Evolutionary conservation across 2,888 invertebrate species (phyloP).

Genomic region (Tinea pellionella): DNA sequence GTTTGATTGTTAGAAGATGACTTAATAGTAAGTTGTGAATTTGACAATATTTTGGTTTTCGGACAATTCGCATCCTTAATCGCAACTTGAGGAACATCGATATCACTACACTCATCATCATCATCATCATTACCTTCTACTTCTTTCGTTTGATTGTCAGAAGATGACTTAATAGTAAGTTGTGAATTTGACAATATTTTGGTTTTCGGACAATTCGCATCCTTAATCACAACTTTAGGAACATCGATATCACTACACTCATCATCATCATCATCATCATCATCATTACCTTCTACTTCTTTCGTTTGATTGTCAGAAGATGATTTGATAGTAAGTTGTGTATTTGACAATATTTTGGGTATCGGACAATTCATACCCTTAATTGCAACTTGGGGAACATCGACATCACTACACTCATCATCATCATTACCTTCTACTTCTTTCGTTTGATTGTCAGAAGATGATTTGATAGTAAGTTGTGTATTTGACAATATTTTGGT

Average conservation of each 20-base stretch:
- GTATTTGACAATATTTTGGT: background rate
- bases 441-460: background rate
- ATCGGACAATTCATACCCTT: background rate
- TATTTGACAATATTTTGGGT: background rate
- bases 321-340: background rate
- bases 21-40: background rate
- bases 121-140: background rate
- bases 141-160: background rate
- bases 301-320: background rate
- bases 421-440: background rate
- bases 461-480: background rate
- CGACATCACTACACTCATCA: background rate
- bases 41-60: background rate
- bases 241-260: background rate
- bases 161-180: background rate
- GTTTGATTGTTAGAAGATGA: background rate
- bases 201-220: background rate
- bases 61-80: background rate
- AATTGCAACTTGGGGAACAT: background rate
- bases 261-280: conserved; percentile 11
- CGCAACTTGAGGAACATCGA: background rate
- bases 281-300: conserved; percentile 1
- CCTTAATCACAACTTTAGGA: background rate
- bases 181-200: background rate
- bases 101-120: background rate